These are phyloP conservation scores for Catocala sponsa DNA, from an alignment of 2,888 invertebrate genomes.

Conservation along the genomic window DNA sequence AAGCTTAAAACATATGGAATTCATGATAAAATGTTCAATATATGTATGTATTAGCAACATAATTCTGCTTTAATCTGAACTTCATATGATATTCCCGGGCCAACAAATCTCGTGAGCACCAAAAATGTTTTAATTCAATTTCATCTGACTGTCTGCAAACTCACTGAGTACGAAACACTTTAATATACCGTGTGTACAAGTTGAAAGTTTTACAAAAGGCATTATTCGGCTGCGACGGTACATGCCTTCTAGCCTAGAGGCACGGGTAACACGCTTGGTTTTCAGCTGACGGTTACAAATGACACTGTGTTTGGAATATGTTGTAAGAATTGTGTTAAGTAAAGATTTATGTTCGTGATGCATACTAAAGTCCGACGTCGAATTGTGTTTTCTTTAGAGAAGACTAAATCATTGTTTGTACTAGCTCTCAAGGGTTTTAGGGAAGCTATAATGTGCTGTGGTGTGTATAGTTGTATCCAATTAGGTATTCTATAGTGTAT, in stretches of 20 bases:
- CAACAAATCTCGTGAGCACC: conserved; percentile 7
- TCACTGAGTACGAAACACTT: conserved; percentile 40
- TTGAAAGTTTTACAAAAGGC: conserved; percentile 56
- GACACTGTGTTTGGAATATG: conserved; percentile 35
- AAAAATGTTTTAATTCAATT: conserved; percentile 22
- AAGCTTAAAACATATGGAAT: no score
- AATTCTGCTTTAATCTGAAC: not conserved
- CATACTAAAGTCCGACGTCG: conserved; percentile 1
- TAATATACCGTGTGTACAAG: conserved; percentile 48
- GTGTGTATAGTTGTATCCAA: no score
- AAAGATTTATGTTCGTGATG: conserved; percentile 7
- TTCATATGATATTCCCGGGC: conserved; percentile 2
- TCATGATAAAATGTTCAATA: no score
- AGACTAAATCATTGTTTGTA: not conserved
- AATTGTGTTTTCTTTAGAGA: not conserved
- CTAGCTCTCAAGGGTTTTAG: not conserved
- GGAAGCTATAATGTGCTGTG: no score
- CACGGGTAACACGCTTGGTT: conserved; percentile 34
- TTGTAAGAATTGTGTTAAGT: conserved; percentile 22
- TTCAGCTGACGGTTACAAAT: conserved; percentile 37
- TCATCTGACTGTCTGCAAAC: conserved; percentile 32
- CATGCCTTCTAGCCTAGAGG: conserved; percentile 29
- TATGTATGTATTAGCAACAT: no score
- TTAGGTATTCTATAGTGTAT: no score
- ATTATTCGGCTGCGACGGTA: conserved; percentile 50